A percentile compares a stretch with the other conserved stretches of the same genome.
Evolutionary conservation across 2,888 invertebrate species (phyloP).

Genomic region (Argyresthia albistria): DNA sequence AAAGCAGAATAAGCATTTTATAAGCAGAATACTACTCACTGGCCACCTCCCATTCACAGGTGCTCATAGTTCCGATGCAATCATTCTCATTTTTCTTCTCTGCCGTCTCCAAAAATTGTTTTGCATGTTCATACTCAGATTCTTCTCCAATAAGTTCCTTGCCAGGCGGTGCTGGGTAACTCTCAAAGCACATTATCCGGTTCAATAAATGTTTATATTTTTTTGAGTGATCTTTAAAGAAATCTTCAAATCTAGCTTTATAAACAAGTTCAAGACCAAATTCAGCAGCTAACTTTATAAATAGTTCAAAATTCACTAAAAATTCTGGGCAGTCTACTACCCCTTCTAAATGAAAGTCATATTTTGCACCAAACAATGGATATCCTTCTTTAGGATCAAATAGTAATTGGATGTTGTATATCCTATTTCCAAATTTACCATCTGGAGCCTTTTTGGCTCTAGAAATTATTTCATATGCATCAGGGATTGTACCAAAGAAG

Average conservation of each 20-base stretch:
- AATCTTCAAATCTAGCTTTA: slow-evolving; percentile 84
- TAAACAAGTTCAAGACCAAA: slow-evolving; percentile 79
- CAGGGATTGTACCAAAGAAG: slow-evolving; percentile 97
- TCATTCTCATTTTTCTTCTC: slow-evolving; percentile 41
- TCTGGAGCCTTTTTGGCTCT: slow-evolving; percentile 72
- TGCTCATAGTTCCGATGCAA: slow-evolving; percentile 85
- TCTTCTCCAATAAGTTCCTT: slow-evolving; percentile 70
- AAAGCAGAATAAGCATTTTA: neutral
- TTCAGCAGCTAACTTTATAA: slow-evolving; percentile 81
- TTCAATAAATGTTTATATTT: slow-evolving; percentile 72
- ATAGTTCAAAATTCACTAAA: slow-evolving; percentile 91
- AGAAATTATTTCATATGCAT: slow-evolving; percentile 92
- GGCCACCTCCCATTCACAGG: slow-evolving; percentile 93
- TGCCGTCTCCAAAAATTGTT: slow-evolving; percentile 63
- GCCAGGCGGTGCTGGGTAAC: slow-evolving; percentile 78
- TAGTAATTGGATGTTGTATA: slow-evolving; percentile 81
- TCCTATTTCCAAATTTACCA: slow-evolving; percentile 82
- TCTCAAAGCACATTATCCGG: slow-evolving; percentile 86
- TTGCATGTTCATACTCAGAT: slow-evolving; percentile 82
- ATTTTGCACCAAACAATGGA: slow-evolving; percentile 95
- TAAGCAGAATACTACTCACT: slow-evolving; percentile 73
- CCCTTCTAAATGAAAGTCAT: slow-evolving; percentile 95
- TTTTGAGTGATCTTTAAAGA: slow-evolving; percentile 75
- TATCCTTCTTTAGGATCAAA: slow-evolving; percentile 75
- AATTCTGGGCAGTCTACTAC: slow-evolving; percentile 99